Conservation (phyloP, 2,797 vertebrate genomes). For the Adrianichthys oophorus region DNA sequence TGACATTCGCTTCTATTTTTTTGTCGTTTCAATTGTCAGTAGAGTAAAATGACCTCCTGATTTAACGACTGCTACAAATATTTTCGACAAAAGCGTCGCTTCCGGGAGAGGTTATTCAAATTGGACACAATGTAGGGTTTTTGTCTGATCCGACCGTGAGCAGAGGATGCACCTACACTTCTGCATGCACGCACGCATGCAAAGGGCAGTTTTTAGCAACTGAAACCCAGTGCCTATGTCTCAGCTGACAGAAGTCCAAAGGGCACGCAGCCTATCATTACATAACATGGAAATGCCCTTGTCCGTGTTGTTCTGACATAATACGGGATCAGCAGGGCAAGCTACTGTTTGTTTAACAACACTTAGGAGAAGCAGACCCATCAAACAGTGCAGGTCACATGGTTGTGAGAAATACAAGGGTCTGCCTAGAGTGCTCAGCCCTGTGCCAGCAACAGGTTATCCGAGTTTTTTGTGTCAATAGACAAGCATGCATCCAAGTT, state of each 20-base stretch:
- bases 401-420: background rate
- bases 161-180: slow-evolving; percentile 7
- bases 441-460: slow-evolving; percentile 31
- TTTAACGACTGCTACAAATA: slow-evolving; percentile 16
- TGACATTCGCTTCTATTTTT: slow-evolving; percentile 21
- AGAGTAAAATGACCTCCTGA: slow-evolving; percentile 19
- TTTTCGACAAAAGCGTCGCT: slow-evolving; percentile 16
- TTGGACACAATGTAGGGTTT: background rate
- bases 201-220: slow-evolving; percentile 39
- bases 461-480: slow-evolving; percentile 61
- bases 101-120: slow-evolving; percentile 22
- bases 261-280: slow-evolving; percentile 57
- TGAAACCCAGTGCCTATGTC: slow-evolving; percentile 33
- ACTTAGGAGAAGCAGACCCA: slow-evolving; percentile 16
- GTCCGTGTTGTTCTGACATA: slow-evolving; percentile 58
- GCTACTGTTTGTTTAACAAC: slow-evolving; percentile 67
- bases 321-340: slow-evolving; percentile 33
- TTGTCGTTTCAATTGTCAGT: background rate
- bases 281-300: slow-evolving; percentile 56
- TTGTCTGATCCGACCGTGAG: slow-evolving; percentile 21
- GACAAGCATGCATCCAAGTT: slow-evolving; percentile 15
- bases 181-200: background rate
- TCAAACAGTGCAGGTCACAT: slow-evolving; percentile 33
- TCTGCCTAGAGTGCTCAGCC: background rate
- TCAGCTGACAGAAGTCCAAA: slow-evolving; percentile 60